Percentiles rank a stretch among this genome's conserved stretches.
phyloP scores from a whole-genome alignment of 1,140 invertebrate genomes.

The Gonatopus flavifemur region DNA sequence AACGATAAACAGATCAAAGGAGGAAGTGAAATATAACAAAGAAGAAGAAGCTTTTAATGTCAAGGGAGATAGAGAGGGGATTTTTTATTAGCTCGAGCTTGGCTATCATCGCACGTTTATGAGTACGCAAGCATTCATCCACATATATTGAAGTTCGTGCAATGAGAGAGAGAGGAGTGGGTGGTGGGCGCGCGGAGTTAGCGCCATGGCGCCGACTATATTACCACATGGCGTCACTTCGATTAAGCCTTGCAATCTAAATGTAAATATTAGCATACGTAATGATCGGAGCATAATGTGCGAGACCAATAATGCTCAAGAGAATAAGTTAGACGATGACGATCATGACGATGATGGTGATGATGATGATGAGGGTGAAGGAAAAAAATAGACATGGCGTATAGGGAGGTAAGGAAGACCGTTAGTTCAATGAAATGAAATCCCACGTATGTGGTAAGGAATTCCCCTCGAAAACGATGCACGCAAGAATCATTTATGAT shows the following conservation, averaged over 20 bases:
- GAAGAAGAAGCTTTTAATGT: constrained; percentile 15
- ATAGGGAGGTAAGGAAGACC: constrained; percentile 7
- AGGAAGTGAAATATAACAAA: neutral
- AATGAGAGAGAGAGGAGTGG: constrained; percentile 10
- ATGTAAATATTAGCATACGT: constrained; percentile 56
- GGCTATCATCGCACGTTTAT: too few species aligned
- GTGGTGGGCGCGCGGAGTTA: constrained; percentile 46
- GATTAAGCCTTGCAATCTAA: constrained; percentile 55
- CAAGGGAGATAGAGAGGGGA: constrained; percentile 10
- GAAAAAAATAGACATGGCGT: constrained; percentile 2
- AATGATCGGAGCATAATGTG: constrained; percentile 45
- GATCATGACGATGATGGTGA: too few species aligned
- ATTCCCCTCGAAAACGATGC: too few species aligned
- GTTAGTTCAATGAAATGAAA: too few species aligned
- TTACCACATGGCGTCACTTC: constrained; percentile 54
- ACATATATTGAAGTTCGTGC: too few species aligned
- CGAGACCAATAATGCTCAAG: constrained; percentile 18
- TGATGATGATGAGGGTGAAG: neutral
- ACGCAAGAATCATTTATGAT: too few species aligned
- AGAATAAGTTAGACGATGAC: constrained; percentile 33
- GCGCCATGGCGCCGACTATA: constrained; percentile 53
- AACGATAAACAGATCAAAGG: neutral
- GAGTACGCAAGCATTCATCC: too few species aligned
- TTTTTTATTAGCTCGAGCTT: too few species aligned
- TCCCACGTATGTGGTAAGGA: too few species aligned